Base-by-base conservation (phyloP, 2,888 invertebrate species). In the Parochlus steinenii region DNA sequence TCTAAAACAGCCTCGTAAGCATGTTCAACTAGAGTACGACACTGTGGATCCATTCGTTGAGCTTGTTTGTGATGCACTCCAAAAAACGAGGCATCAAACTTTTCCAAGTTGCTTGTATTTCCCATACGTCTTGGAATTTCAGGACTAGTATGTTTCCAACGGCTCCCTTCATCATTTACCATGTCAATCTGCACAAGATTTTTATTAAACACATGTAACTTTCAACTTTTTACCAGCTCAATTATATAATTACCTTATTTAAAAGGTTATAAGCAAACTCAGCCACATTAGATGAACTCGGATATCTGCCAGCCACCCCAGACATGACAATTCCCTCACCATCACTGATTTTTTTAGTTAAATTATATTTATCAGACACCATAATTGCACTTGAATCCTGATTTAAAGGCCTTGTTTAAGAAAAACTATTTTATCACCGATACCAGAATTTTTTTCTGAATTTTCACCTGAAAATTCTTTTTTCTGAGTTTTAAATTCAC, bases 1-100 rank as follows among this genome's bases (percentile, higher is more conserved):
- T 83, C 83, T 39, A 81, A 65, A 12, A 81, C 67, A 37, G 77
- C 78, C 54, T 83, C 83, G 48, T 77, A 79, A 0, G 79, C 71
- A 37, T 73, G 70, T 55, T 81, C 87, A 43, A 86, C 60, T 32
- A 86, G 56, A 38, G 82, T 66, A 41, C 85, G 64, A 45, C 80
- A 72, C 65, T 79, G 78, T 0, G 81, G 80, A 50, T 82, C 78
- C 69, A 81, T 72, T 32, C 71, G 71, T 46, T 77, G 72, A 0
- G 75, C 76, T 49, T 81, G 79, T 44, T 76, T 76, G 44, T 72
- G 72, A 45, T 76, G 74, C 18, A 79, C 69, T 0, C 77, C 76
- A 50, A 80, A 80, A 56, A 78, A 79, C 0, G 71, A 69, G 0
- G 78, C 76, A 49, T 80, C 80, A 49, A 82, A 83, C 48, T 78